A percentile compares a stretch with the other conserved stretches of the same genome.
phyloP scores from a whole-genome alignment of 2,888 invertebrate genomes.

The Apodemia mormo region DNA sequence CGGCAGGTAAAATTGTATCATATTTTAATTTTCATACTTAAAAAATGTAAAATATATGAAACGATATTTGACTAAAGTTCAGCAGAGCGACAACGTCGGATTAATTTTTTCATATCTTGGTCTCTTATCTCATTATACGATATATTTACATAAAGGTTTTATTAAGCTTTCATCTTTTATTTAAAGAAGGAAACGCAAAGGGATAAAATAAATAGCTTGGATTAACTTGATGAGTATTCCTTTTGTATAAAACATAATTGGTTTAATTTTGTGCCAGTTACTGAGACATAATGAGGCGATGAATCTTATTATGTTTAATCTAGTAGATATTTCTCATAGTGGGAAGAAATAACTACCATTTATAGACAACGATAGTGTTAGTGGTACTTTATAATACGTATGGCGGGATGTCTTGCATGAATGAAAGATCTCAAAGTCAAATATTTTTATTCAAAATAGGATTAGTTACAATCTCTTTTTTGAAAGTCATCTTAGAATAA shows the following conservation, averaged over 20 bases:
- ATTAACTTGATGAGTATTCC: not conserved
- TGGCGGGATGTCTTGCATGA: no score
- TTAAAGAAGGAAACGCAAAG: not conserved
- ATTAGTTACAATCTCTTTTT: no score
- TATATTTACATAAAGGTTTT: not conserved
- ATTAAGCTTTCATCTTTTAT: conserved; percentile 2
- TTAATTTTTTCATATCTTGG: conserved; percentile 1
- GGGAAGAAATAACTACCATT: no score
- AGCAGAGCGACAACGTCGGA: not conserved
- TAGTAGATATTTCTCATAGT: no score
- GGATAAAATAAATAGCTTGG: not conserved
- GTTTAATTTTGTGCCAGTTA: not conserved
- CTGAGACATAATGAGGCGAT: no score
- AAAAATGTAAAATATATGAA: not conserved
- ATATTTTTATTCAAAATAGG: no score
- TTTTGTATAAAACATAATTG: not conserved
- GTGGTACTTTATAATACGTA: no score
- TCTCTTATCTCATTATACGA: conserved; percentile 4
- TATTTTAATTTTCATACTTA: not conserved
- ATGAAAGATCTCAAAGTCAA: no score
- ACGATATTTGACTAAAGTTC: not conserved
- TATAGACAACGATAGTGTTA: no score
- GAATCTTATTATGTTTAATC: no score
- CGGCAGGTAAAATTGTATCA: no score
- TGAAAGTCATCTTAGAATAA: no score